Conservation (phyloP, 2,888 invertebrate species). For the Troilus luridus region DNA sequence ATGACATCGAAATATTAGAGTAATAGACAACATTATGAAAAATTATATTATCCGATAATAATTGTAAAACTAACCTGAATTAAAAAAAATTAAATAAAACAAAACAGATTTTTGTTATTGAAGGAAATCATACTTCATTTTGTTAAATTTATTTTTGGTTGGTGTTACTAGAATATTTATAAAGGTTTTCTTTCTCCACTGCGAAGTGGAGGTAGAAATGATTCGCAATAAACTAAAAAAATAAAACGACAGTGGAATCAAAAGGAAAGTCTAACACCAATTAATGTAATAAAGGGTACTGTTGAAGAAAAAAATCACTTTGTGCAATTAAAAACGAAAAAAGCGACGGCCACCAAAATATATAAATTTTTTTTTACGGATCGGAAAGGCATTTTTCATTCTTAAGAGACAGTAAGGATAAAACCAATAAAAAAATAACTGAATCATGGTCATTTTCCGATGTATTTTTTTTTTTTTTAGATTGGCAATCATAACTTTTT, state of each 20-base stretch:
- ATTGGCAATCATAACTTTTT: too few relatives aligned
- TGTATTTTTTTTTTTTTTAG: background rate
- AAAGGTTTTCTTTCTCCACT: background rate
- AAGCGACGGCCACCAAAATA: background rate
- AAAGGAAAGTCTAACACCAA: background rate
- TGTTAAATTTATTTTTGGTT: too few relatives aligned
- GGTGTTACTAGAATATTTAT: background rate
- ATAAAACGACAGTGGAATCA: background rate
- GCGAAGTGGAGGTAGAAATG: background rate
- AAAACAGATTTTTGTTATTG: too few relatives aligned
- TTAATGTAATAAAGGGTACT: background rate
- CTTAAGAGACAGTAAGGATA: too few relatives aligned
- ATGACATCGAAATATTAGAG: too few relatives aligned
- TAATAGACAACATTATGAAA: too few relatives aligned
- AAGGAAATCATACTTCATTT: too few relatives aligned
- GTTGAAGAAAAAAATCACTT: background rate
- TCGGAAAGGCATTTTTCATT: too few relatives aligned
- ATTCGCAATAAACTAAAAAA: background rate
- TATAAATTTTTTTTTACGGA: too few relatives aligned
- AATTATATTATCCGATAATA: too few relatives aligned
- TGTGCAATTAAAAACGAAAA: background rate
- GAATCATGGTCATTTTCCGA: background rate
- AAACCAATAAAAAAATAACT: background rate
- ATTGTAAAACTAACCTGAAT: too few relatives aligned
- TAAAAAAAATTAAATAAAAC: too few relatives aligned